Base-by-base conservation (phyloP, 1,140 invertebrate genomes). In the Drosophila fuyamai region DNA sequence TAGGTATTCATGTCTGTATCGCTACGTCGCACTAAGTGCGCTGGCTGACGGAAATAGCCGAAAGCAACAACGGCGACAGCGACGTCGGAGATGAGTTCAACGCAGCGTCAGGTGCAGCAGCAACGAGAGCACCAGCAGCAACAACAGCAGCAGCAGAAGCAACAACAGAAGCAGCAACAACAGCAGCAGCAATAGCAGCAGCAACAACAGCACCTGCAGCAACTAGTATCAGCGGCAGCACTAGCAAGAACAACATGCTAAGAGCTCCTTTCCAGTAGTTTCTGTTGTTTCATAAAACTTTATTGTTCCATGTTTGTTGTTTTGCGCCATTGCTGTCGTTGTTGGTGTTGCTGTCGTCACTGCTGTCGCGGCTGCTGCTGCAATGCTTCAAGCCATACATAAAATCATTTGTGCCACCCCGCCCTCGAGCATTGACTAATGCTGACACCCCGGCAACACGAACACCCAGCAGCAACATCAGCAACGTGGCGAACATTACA, bases 241-340 rank as follows among this genome's bases (percentile, higher is more conserved):
- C 18, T 32, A 67, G n/a, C 47, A 48, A 13, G 7, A 60, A 46
- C 47, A 84, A 65, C 32, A 40, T 57, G 44, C 35, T 44, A 48
- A 71, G 47, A 55, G 50, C 44, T 46, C 70, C 76, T 54, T 62
- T 75, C 51, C 66, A 51, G 75, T 61, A 48, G 73, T 68, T 60
- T 55, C 70, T 59, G 83, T 86, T 88, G 62, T 76, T 79, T 82
- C 76, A 86, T 88, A 83, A 86, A 88, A 89, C 67, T 89, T 88
- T 79, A 86, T 86, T 88, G 84, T 77, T 72, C 48, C 58, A 65
- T 79, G 65, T 53, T 79, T 76, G 78, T 68, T 79, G 62, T 23
- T 66, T 51, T 59, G 61, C 32, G 27, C 36, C 71, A 66, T 66
- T 48, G 47, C 48, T 53, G 47, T 47, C 23, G 73, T 46, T 50